Base-by-base conservation (phyloP, 2,113 vertebrate genomes). In the Python bivittatus region DNA sequence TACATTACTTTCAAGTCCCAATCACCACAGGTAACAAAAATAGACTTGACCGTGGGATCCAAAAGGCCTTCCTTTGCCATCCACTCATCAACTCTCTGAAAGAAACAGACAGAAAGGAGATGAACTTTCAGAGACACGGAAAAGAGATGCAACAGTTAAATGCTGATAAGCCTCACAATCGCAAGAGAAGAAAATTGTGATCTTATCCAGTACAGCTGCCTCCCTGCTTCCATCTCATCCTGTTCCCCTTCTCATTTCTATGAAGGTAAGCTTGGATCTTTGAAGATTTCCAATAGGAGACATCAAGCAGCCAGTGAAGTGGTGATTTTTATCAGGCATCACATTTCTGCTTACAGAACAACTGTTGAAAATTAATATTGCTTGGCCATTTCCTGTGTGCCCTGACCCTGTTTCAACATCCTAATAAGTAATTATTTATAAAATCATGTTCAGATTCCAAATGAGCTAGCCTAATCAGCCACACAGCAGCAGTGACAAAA, bases 1-100 rank as follows among this genome's bases (percentile, higher is more conserved):
- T 97, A 98, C 98, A 98, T 98, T 96, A 98, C 98, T 98, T 98
- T 98, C 96, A 98, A 98, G 97, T 98, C 98, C 98, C 98, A 98
- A 96, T 98, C 98, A 96, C 98, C 98, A 95, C 98, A 98, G 97
- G 98, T 98, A 96, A 98, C 98, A 97, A 98, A 98, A 97, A 98
- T 98, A 91, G 98, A 98, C 97, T 98, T 98, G 97, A 98, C 97
- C 95, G 98, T 98, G 95, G 98, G 98, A 97, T 98, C 98, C 97
- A 98, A 97, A 95, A 98, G 98, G 94, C 98, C 98, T 98, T 98
- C 98, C 94, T 98, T 98, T 44, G 97, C 98, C 98, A 98, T 98
- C 98, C 98, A 98, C 93, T 98, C 98, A 96, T 98, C 98, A 94
- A 98, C 98, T 96, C 98, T 98, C 98, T 98, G 97, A 96, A 98